phyloP scores from a whole-genome alignment of 1,140 invertebrate genomes.

The Polypedilum vanderplanki region DNA sequence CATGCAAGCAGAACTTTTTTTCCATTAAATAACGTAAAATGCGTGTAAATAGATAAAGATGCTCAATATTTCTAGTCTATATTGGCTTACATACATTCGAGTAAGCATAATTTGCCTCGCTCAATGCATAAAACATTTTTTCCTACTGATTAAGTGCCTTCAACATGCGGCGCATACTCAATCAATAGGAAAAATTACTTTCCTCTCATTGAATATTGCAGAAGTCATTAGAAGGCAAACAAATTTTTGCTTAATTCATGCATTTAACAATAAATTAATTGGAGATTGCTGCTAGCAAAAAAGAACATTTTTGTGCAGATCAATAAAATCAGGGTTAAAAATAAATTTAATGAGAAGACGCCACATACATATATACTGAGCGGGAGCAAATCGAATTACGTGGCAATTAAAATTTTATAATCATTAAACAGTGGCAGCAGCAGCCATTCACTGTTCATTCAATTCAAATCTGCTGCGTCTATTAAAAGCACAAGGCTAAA shows the following conservation, averaged over 20 bases:
- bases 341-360: too few species aligned
- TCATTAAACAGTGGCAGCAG: slow-evolving; percentile 17
- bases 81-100: background rate
- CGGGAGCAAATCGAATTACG: slow-evolving; percentile 19
- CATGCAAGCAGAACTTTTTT: too few species aligned
- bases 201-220: background rate
- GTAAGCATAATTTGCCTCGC: background rate
- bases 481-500: background rate
- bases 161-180: background rate
- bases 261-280: slow-evolving; percentile 8
- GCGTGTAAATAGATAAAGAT: too few species aligned
- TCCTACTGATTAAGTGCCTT: background rate
- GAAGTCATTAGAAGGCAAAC: background rate
- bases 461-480: too few species aligned
- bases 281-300: background rate
- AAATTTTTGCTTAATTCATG: background rate
- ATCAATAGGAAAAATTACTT: background rate
- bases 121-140: background rate
- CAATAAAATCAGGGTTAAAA: slow-evolving; percentile 29
- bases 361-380: too few species aligned
- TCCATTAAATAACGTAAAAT: too few species aligned
- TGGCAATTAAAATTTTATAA: slow-evolving; percentile 16
- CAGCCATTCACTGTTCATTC: background rate
- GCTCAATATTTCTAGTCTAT: too few species aligned
- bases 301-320: background rate